A percentile compares a stretch with the other conserved stretches of the same genome.
Evolutionary conservation across 2,113 vertebrate genomes (phyloP).

Genomic region (Phocoena sinus): DNA sequence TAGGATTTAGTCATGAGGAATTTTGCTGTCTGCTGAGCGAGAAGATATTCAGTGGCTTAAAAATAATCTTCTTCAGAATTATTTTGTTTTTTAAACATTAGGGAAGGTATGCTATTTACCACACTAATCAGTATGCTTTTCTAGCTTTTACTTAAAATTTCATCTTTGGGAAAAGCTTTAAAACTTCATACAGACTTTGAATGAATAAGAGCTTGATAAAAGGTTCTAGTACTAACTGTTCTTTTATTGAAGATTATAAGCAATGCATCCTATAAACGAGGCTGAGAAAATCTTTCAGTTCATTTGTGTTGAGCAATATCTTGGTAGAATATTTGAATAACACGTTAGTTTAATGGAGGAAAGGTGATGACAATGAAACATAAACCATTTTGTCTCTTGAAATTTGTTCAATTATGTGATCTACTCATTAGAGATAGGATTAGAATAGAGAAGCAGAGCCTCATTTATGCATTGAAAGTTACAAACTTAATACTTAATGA

Average conservation of each 20-base stretch:
- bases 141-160: constrained; percentile 41
- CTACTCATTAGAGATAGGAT: constrained; percentile 6
- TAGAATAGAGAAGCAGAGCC: constrained; percentile 1
- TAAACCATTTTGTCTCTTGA: constrained; percentile 23
- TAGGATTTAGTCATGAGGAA: constrained; percentile 4
- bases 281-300: constrained; percentile 38
- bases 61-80: constrained; percentile 26
- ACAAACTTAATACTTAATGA: not conserved
- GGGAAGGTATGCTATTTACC: not conserved
- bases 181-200: constrained; percentile 3
- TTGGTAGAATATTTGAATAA: constrained; percentile 28
- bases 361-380: not conserved
- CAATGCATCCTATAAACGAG: not conserved
- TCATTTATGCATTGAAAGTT: not conserved
- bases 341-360: not conserved
- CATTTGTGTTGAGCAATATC: constrained; percentile 1
- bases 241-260: constrained; percentile 6
- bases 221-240: constrained; percentile 7
- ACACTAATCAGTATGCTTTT: constrained; percentile 16
- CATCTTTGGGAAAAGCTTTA: constrained; percentile 22
- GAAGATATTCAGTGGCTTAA: constrained; percentile 30
- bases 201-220: not conserved
- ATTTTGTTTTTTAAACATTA: constrained; percentile 33
- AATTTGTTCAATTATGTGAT: constrained; percentile 11
- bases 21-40: constrained; percentile 9